Base-by-base conservation (phyloP, 2,113 vertebrate species). In the Mormoops blainvillei region DNA sequence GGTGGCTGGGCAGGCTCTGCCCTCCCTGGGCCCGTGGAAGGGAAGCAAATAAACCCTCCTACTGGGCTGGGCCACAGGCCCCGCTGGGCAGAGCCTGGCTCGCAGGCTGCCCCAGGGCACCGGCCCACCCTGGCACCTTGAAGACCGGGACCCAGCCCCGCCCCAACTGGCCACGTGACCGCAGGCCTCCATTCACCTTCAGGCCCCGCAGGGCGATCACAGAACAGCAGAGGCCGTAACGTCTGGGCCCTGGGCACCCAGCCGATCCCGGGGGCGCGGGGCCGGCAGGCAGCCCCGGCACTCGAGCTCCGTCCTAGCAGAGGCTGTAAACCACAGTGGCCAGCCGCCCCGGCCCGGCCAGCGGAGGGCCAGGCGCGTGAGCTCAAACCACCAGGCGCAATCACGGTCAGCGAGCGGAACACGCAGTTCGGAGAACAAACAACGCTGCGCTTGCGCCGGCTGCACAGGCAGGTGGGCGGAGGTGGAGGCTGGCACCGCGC, bases 401-500 rank as follows among this genome's bases (percentile, higher is more conserved):
- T 82, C 33, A 45, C 48, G 0, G 4, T 2, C 41, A n/a, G 80
- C 7, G 28, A 76, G 84, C 2, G 65, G 33, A n/a, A 41, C 13
- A 3, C 63, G 13, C 7, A 78, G 73, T 31, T 82, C 71, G 52
- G 70, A 54, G 33, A n/a, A 24, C 22, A 12, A 28, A 16, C 24
- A 80, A 19, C 3, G 7, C 24, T 20, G 63, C 14, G 68, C 22
- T 22, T n/a, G 1, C 3, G 3, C 12, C 8, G 1, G 12, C 33
- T 19, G 33, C 28, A 15, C 2, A 18, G 9, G 80, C 67, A 45
- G 73, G 50, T 13, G 5, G 50, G 73, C 9, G 2, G 19, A 33
- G 31, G 61, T 2, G 52, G 24, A 4, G n/a, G 74, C 28, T 5
- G 0, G 0, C 10, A 41, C 36, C 4, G 0, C 0, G 4, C 2